These are phyloP conservation scores for Nyctalus aviator DNA, from an alignment of 2,797 vertebrate genomes.

Conservation along the genomic window DNA sequence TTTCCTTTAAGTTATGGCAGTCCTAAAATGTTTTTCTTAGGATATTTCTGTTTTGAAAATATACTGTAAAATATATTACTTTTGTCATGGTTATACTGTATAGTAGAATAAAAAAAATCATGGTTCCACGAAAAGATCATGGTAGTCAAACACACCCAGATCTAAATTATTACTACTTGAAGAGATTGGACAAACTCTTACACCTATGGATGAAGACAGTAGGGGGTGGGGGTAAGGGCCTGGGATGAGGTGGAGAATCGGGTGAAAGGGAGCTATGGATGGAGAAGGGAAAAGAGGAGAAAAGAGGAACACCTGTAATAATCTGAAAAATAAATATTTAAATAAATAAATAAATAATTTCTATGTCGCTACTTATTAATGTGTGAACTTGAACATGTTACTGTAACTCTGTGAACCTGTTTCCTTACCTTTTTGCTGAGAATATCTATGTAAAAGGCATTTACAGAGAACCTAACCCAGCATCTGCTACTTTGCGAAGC, in stretches of 20 bases:
- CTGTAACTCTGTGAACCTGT: background rate
- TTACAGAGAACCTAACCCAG: background rate
- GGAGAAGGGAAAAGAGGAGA: too few relatives aligned
- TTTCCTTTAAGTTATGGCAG: background rate
- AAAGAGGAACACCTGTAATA: too few relatives aligned
- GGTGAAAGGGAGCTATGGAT: too few relatives aligned
- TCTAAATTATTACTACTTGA: constrained; percentile 1
- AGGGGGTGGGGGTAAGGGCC: too few relatives aligned
- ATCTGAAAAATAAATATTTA: too few relatives aligned
- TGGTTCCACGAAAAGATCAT: background rate
- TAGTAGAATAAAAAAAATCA: background rate
- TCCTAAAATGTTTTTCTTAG: constrained; percentile 10
- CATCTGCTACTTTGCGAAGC: constrained; percentile 4
- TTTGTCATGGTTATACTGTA: background rate
- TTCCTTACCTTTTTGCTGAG: background rate
- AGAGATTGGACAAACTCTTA: too few relatives aligned
- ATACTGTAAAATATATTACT: background rate
- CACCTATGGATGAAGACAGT: too few relatives aligned
- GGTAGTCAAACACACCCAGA: background rate
- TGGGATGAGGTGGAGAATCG: too few relatives aligned
- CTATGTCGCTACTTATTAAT: background rate
- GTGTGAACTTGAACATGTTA: background rate
- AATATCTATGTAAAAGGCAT: background rate
- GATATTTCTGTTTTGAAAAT: background rate
- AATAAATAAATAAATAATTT: background rate